Base-by-base conservation (phyloP, 2,797 vertebrate species). In the Cichlasoma orientale region DNA sequence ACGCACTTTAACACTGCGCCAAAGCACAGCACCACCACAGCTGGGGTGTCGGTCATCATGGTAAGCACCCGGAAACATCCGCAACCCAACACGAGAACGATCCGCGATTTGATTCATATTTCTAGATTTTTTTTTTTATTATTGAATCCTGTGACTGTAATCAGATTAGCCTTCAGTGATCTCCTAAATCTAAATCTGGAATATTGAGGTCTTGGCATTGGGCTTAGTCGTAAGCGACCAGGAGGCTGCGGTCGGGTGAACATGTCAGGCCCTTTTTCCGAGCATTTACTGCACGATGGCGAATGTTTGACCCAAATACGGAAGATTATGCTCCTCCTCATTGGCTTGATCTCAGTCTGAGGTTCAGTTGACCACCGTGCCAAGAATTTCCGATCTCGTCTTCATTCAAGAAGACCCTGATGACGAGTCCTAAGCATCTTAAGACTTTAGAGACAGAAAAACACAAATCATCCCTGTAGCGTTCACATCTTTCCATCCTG, bases 31-130 rank as follows among this genome's bases (percentile, higher is more conserved):
- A 96, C 90, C 94, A 97, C 97, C 80, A 92, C 95, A 8, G 96
- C 98, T 2, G 98, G 96, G 52, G 98, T 98, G 91, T 97, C 97
- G 1, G 96, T 99, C 76, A 99, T 99, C 92, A 96, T 98, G 98
- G 98, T 99, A 91, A 97, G 97, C 29, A 27, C 44, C 16, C 5
- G n/a, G 21, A 63, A 73, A 23, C 47, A 7, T 14, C 23, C 33
- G 58, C 70, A 71, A 21, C 13, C 27, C 55, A 58, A 41, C 33
- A 8, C 23, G 52, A 36, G 10, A 38, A n/a, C 14, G 4, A 56
- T 41, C 16, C 11, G 7, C 10, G 9, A 53, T 56, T 50, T n/a
- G 18, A 29, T 50, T 8, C 41, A 50, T 50, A 50, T 68, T 50
- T 50, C 41, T 50, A 5, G 27, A 72, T n/a, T 44, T 44, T 13